These are phyloP conservation scores for Genyomyrus donnyi DNA, from an alignment of 2,113 vertebrate species.

Conservation along the genomic window DNA sequence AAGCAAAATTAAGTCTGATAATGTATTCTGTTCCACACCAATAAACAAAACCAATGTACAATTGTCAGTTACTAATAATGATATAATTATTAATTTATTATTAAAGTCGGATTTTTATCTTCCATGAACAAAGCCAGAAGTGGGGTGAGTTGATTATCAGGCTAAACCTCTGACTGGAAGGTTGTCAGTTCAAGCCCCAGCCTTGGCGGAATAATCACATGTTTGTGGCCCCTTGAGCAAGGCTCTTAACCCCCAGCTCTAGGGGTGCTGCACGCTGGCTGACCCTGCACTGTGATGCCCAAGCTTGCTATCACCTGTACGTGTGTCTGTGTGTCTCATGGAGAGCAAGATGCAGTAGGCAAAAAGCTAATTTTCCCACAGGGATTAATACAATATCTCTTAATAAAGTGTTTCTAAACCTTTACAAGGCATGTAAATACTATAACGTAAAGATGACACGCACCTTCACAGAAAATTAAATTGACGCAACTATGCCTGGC, in stretches of 20 bases:
- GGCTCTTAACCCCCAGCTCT: not conserved
- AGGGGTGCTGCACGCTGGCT: not conserved
- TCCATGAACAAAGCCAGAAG: not conserved
- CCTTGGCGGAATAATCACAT: not conserved
- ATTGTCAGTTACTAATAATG: not conserved
- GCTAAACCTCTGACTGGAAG: not conserved
- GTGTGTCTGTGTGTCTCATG: not conserved
- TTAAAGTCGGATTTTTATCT: not conserved
- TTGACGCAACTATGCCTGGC: not conserved
- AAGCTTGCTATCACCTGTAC: not conserved
- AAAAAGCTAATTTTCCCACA: not conserved
- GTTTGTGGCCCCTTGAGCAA: not conserved
- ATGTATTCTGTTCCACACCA: not conserved
- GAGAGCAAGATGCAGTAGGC: not conserved
- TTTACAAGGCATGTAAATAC: not conserved
- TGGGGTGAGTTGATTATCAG: not conserved
- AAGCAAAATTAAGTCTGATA: not conserved
- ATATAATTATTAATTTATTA: not conserved
- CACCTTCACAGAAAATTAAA: not conserved
- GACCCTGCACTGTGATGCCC: not conserved
- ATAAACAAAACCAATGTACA: not conserved
- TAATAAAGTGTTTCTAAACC: not conserved
- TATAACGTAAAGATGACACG: not conserved
- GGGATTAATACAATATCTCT: not conserved
- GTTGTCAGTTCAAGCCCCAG: not conserved